These are phyloP conservation scores for Lobophora halterata DNA, from an alignment of 2,888 invertebrate species.

Conservation along the genomic window DNA sequence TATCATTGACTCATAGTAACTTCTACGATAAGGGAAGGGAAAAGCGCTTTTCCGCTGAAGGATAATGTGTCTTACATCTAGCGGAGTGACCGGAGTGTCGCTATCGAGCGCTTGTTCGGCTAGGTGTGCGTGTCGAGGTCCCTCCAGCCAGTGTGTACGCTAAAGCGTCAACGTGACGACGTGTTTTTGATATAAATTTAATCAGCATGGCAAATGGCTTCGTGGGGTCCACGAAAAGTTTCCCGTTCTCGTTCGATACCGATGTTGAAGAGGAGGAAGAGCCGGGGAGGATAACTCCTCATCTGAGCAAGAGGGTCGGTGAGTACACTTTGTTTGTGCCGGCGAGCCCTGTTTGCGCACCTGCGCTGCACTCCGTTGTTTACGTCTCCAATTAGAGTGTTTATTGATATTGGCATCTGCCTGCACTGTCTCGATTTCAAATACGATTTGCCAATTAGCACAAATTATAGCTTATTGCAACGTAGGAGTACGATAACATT, in stretches of 20 bases:
- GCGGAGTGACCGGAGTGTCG: slow-evolving; percentile 16
- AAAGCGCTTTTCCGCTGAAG: slow-evolving; percentile 23
- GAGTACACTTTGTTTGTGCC: slow-evolving; percentile 42
- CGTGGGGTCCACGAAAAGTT: slow-evolving; percentile 74
- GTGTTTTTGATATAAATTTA: slow-evolving; percentile 28
- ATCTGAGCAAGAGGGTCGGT: slow-evolving; percentile 64
- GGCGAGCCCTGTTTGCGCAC: slow-evolving; percentile 10
- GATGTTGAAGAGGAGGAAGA: slow-evolving; percentile 71
- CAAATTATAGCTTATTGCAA: no score
- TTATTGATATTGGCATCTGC: slow-evolving; percentile 14
- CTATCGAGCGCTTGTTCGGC: slow-evolving; percentile 38
- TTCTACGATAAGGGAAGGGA: slow-evolving; percentile 8
- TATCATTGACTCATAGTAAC: slow-evolving; percentile 29
- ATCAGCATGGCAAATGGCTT: slow-evolving; percentile 63
- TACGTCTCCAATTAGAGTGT: slow-evolving; percentile 4
- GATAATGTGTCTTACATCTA: slow-evolving; percentile 2
- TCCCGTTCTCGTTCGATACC: slow-evolving; percentile 75
- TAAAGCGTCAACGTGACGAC: slow-evolving; percentile 18
- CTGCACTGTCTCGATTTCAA: slow-evolving; percentile 5
- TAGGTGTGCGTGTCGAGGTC: slow-evolving; percentile 22
- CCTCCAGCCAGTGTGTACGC: slow-evolving; percentile 33
- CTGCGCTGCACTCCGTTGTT: slow-evolving; percentile 12
- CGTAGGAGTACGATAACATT: no score
- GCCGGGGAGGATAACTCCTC: slow-evolving; percentile 52
- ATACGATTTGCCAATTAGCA: no score